phyloP scores from a whole-genome alignment of 2,113 vertebrate species.

The Microtus oregoni region DNA sequence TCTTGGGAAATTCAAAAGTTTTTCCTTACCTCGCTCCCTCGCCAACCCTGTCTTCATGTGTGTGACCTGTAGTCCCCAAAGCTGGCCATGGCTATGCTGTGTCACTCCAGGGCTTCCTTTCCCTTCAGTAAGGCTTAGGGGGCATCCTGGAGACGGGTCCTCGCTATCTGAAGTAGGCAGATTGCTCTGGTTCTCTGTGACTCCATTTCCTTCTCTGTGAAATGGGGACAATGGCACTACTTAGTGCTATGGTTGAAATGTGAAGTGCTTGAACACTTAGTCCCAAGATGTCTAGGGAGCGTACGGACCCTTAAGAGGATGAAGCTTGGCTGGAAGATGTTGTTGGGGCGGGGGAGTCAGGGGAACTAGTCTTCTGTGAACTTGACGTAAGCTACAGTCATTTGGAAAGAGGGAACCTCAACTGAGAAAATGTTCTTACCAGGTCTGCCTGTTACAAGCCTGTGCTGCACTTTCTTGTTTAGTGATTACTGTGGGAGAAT shows the following conservation, averaged over 20 bases:
- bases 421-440: background rate
- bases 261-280: background rate
- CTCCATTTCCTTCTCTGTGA: background rate
- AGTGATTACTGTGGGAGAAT: background rate
- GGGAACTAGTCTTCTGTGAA: background rate
- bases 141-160: background rate
- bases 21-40: background rate
- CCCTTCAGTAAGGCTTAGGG: background rate
- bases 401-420: background rate
- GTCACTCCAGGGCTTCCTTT: background rate
- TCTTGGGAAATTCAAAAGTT: slow-evolving; percentile 8
- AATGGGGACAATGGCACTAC: background rate
- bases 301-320: background rate
- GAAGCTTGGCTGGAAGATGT: background rate
- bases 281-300: background rate
- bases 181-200: background rate
- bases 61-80: slow-evolving; percentile 2
- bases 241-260: background rate
- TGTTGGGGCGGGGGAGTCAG: rapidly evolving
- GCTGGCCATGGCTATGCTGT: slow-evolving; percentile 30
- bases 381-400: background rate
- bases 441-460: background rate
- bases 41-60: background rate
- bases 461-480: background rate
- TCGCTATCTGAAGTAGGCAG: background rate